Conservation (phyloP, 2,888 invertebrate genomes). For the Leptarthrus brevirostris region DNA sequence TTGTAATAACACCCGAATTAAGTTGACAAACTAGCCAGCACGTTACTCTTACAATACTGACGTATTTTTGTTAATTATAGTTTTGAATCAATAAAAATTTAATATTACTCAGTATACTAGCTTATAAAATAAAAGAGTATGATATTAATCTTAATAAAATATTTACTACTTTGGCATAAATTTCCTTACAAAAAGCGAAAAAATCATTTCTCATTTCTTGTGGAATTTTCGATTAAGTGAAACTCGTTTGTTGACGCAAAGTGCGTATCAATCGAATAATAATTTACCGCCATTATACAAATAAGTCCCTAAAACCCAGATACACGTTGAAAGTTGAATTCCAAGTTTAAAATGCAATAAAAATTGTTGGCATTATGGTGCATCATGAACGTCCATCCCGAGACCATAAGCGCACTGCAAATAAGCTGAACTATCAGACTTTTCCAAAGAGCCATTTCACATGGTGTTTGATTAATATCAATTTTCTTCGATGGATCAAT, state of each 20-base stretch:
- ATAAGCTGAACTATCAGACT: not conserved
- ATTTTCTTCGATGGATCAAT: conserved; percentile 31
- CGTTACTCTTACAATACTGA: too few species aligned
- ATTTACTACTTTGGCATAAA: too few species aligned
- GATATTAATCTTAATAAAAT: too few species aligned
- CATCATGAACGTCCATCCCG: conserved; percentile 8
- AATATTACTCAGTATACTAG: too few species aligned
- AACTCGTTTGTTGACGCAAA: conserved; percentile 13
- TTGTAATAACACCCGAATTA: too few species aligned
- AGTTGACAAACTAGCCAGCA: too few species aligned
- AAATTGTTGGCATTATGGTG: conserved; percentile 1
- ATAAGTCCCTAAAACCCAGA: conserved; percentile 53
- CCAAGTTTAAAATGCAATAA: conserved; percentile 29
- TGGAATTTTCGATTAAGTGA: conserved; percentile 37
- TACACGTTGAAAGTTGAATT: conserved; percentile 52
- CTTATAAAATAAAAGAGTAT: too few species aligned
- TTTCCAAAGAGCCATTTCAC: conserved; percentile 1
- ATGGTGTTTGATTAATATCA: conserved; percentile 17
- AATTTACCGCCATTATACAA: conserved; percentile 45
- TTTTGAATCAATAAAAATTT: too few species aligned
- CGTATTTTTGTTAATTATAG: too few species aligned
- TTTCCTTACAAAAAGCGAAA: too few species aligned
- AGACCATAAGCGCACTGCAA: not conserved
- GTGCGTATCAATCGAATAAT: conserved; percentile 43
- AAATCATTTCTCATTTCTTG: too few species aligned